Conservation (phyloP, 2,888 invertebrate species). For the Pristionchus maxplancki region DNA sequence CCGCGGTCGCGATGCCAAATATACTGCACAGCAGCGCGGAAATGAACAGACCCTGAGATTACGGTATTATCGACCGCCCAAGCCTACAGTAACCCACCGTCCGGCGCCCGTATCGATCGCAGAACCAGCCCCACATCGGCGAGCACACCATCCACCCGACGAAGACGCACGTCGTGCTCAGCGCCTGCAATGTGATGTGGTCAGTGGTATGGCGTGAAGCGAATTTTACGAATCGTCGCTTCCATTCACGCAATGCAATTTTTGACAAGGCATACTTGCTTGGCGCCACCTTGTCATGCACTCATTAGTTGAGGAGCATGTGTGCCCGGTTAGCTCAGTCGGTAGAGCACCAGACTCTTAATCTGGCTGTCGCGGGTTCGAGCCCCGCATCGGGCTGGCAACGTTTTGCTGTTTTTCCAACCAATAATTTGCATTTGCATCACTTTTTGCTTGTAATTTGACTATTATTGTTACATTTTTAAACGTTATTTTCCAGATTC, state of each 20-base stretch:
- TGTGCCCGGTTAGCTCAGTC: conserved; percentile 64
- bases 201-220: not conserved
- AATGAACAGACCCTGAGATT: conserved; percentile 86
- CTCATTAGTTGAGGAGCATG: not conserved
- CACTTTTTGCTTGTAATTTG: not conserved
- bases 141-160: conserved; percentile 97
- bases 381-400: conserved; percentile 65
- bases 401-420: not conserved
- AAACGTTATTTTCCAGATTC: not conserved
- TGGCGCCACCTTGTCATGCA: not conserved
- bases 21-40: conserved; percentile 92
- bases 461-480: not conserved
- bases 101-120: conserved; percentile 82
- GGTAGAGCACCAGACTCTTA: conserved; percentile 68
- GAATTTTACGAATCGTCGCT: not conserved
- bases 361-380: conserved; percentile 67
- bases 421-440: not conserved
- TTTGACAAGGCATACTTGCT: not conserved
- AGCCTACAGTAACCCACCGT: conserved; percentile 54
- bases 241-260: not conserved
- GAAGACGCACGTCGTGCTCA: conserved; percentile 93
- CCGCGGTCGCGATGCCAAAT: conserved; percentile 91
- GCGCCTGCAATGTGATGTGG: conserved; percentile 90
- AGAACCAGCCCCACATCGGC: conserved; percentile 94
- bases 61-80: not conserved